Conservation (phyloP, 2,113 vertebrate species). For the Mobula hypostoma region DNA sequence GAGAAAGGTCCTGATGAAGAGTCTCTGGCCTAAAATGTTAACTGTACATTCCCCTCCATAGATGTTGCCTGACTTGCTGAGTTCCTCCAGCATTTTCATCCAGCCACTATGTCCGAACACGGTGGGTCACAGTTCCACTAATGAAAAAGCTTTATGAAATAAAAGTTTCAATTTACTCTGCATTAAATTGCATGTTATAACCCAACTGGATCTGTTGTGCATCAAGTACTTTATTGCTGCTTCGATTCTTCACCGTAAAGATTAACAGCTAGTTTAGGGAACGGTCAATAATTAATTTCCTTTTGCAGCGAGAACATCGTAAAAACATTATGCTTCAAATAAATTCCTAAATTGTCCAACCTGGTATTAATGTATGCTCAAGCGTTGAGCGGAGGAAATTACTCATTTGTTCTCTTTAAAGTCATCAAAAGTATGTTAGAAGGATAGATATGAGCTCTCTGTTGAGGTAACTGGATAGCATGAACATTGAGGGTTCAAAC, state of each 20-base stretch:
- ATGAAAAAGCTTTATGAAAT: background rate
- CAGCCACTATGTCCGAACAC: background rate
- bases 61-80: too few species aligned
- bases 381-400: background rate
- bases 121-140: background rate
- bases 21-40: too few species aligned
- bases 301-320: background rate
- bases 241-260: slow-evolving; percentile 18
- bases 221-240: slow-evolving; percentile 24
- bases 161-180: background rate
- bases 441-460: slow-evolving; percentile 39
- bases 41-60: too few species aligned
- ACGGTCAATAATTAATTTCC: slow-evolving; percentile 35
- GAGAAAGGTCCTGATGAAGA: too few species aligned
- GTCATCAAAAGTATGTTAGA: background rate
- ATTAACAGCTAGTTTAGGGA: slow-evolving; percentile 16
- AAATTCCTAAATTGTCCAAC: slow-evolving; percentile 17
- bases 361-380: slow-evolving; percentile 16
- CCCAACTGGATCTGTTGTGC: background rate
- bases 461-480: slow-evolving; percentile 48
- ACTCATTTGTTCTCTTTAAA: background rate
- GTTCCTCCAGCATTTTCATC: too few species aligned
- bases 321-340: slow-evolving; percentile 29
- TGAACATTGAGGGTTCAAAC: too few species aligned
- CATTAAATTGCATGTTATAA: background rate